phyloP scores from a whole-genome alignment of 1,140 invertebrate genomes.

The Psix sp. region DNA sequence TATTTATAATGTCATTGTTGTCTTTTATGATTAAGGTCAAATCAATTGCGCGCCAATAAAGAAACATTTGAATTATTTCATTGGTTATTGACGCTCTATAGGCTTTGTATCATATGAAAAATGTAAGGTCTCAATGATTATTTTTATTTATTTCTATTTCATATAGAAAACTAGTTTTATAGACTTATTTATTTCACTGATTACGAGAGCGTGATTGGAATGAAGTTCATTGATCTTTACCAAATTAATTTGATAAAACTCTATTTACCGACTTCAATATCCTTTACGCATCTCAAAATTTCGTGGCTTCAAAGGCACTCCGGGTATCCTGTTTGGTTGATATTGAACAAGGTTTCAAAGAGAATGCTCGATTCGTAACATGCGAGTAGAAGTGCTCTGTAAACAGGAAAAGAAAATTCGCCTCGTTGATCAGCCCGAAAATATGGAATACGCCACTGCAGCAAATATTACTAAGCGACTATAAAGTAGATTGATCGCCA shows the following conservation, averaged over 20 bases:
- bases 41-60: too few species aligned
- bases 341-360: conserved; percentile 58
- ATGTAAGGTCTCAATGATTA: too few species aligned
- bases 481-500: conserved; percentile 31
- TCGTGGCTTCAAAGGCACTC: conserved; percentile 37
- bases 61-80: too few species aligned
- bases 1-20: too few species aligned
- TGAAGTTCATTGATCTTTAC: conserved; percentile 7
- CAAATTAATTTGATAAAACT: conserved; percentile 26
- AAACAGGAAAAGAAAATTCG: conserved; percentile 55
- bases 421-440: conserved; percentile 36
- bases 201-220: too few species aligned
- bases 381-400: conserved; percentile 41
- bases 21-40: too few species aligned
- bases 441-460: conserved; percentile 24
- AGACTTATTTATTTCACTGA: not conserved
- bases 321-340: conserved; percentile 35
- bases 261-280: conserved; percentile 38
- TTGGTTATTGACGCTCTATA: too few species aligned
- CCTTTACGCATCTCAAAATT: conserved; percentile 33
- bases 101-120: too few species aligned
- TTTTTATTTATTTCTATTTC: too few species aligned
- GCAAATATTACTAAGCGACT: conserved; percentile 29
- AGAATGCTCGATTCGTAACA: conserved; percentile 52
- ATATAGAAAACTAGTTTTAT: too few species aligned